A percentile compares a stretch with the other conserved stretches of the same genome.
These are phyloP conservation scores for Fragum sueziense DNA, from an alignment of 2,888 invertebrate species.

Conservation along the genomic window DNA sequence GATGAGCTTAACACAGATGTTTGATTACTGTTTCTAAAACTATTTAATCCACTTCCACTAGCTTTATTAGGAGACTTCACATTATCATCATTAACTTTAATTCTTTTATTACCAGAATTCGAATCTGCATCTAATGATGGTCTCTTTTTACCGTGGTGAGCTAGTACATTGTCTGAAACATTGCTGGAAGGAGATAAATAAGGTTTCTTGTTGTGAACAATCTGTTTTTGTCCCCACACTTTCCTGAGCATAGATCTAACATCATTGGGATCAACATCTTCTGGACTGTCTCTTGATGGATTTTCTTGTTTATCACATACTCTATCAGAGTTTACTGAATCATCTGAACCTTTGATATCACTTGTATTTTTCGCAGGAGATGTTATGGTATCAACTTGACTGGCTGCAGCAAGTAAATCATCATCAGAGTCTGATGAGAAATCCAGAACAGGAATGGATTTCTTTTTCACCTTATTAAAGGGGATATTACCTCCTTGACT, in stretches of 20 bases:
- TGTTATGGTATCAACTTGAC: not conserved
- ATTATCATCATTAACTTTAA: not conserved
- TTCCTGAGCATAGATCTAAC: conserved; percentile 61
- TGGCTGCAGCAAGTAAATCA: conserved; percentile 38
- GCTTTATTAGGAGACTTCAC: not conserved
- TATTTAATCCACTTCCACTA: not conserved
- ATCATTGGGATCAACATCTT: conserved; percentile 38
- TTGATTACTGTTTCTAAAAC: not conserved
- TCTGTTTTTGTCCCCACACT: conserved; percentile 63
- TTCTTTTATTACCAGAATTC: conserved; percentile 8
- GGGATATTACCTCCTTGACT: conserved; percentile 43
- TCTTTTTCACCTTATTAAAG: conserved; percentile 32
- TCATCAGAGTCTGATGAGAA: conserved; percentile 61
- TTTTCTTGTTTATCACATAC: not conserved
- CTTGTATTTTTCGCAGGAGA: not conserved
- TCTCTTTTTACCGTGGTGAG: conserved; percentile 7
- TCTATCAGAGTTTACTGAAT: not conserved
- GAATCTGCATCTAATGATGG: not conserved
- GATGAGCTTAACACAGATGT: not conserved
- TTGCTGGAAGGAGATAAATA: not conserved
- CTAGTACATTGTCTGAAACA: not conserved
- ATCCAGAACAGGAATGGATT: conserved; percentile 34
- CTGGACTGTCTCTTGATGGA: not conserved
- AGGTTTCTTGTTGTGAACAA: conserved; percentile 22
- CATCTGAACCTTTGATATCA: not conserved